A percentile compares a stretch with the other conserved stretches of the same genome.
Conservation (phyloP, 2,113 vertebrate genomes). For the Oreochromis tanganicae region DNA sequence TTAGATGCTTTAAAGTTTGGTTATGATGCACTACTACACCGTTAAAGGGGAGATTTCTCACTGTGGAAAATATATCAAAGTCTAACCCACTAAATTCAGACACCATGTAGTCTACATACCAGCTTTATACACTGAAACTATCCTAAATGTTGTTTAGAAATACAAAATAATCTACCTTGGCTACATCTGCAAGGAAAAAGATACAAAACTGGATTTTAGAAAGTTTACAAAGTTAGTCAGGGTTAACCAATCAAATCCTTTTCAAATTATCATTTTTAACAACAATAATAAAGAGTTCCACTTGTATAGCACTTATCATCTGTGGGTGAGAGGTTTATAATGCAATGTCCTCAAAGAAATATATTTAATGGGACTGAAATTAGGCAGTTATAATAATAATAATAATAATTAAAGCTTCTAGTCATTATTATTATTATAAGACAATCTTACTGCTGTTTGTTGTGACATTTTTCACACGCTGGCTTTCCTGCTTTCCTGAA, state of each 20-base stretch:
- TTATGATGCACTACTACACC: background rate
- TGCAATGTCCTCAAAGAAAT: background rate
- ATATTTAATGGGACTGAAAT: background rate
- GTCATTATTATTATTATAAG: background rate
- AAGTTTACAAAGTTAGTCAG: conserved; percentile 58
- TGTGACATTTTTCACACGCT: background rate
- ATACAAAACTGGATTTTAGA: conserved; percentile 64
- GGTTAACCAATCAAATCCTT: conserved; percentile 28
- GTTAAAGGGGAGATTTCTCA: background rate
- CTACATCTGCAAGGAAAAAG: conserved; percentile 49
- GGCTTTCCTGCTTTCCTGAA: background rate
- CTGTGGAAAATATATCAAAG: conserved; percentile 49
- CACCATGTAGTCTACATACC: background rate
- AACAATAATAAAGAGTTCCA: background rate
- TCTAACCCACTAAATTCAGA: conserved; percentile 5
- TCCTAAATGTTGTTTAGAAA: conserved; percentile 32
- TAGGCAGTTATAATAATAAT: background rate
- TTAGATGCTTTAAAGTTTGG: background rate
- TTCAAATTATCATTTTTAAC: background rate
- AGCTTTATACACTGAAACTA: background rate
- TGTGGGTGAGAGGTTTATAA: background rate
- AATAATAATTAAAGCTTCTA: background rate
- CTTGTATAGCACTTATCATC: conserved; percentile 22
- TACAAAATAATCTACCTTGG: conserved; percentile 46
- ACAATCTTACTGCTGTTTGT: background rate